Conservation (phyloP, 2,113 vertebrate genomes). For the Zosterops hypoxanthus region DNA sequence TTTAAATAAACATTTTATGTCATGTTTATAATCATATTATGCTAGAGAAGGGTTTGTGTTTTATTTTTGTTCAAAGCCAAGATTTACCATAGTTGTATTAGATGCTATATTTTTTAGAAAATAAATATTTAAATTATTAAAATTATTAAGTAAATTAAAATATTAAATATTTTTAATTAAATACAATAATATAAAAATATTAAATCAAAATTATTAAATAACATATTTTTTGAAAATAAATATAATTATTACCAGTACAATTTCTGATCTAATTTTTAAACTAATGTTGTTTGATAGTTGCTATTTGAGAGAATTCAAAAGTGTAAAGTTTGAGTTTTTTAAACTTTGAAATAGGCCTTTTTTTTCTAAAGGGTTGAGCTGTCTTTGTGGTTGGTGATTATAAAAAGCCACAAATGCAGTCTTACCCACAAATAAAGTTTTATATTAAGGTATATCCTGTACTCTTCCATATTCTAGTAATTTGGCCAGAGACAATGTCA, state of each 20-base stretch:
- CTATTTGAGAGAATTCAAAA: neutral
- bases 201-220: neutral
- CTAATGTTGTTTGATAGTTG: neutral
- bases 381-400: neutral
- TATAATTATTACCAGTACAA: neutral
- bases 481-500: neutral
- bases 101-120: neutral
- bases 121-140: neutral
- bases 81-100: neutral
- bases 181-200: too few species aligned
- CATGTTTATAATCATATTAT: neutral
- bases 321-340: neutral
- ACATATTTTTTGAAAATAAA: neutral
- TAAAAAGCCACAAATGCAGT: neutral
- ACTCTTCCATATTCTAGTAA: neutral
- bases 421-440: neutral
- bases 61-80: neutral
- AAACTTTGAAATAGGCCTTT: neutral
- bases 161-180: too few species aligned
- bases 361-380: neutral
- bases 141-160: too few species aligned
- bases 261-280: neutral
- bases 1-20: neutral
- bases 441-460: neutral
- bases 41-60: neutral